Evolutionary conservation across 2,113 vertebrate species (phyloP).

Genomic region (Raja brachyura): DNA sequence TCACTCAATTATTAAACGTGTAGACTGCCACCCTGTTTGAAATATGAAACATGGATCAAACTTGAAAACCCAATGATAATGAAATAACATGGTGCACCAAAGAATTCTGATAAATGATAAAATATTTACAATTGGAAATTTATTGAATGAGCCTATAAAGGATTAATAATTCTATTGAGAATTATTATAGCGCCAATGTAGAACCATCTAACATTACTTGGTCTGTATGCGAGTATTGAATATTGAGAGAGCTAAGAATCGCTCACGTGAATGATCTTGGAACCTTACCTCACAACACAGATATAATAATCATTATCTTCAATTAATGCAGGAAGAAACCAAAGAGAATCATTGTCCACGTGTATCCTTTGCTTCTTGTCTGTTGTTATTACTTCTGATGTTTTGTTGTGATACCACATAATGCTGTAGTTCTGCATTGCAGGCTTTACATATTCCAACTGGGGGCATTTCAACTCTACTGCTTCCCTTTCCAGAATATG

Average conservation of each 20-base stretch:
- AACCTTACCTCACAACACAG: conserved; percentile 65
- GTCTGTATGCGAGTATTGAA: background rate
- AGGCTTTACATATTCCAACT: conserved; percentile 40
- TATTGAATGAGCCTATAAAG: too few species aligned
- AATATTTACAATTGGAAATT: too few species aligned
- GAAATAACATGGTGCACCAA: too few species aligned
- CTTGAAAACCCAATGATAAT: too few species aligned
- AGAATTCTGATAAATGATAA: too few species aligned
- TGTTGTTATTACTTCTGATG: conserved; percentile 45
- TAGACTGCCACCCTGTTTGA: too few species aligned
- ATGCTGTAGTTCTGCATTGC: conserved; percentile 50
- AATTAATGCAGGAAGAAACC: conserved; percentile 61
- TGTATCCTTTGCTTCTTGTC: conserved; percentile 52
- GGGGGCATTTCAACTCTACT: conserved; percentile 50
- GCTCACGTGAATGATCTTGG: background rate
- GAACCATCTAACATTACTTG: background rate
- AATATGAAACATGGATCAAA: too few species aligned
- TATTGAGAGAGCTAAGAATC: background rate
- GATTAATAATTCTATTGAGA: background rate
- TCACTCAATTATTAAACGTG: too few species aligned
- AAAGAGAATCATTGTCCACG: conserved; percentile 56
- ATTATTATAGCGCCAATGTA: background rate
- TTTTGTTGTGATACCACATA: conserved; percentile 64
- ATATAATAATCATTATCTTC: conserved; percentile 67
- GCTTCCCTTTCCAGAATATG: conserved; percentile 50